These are phyloP conservation scores for Cephus runcator DNA, from an alignment of 2,888 invertebrate genomes.

Conservation along the genomic window DNA sequence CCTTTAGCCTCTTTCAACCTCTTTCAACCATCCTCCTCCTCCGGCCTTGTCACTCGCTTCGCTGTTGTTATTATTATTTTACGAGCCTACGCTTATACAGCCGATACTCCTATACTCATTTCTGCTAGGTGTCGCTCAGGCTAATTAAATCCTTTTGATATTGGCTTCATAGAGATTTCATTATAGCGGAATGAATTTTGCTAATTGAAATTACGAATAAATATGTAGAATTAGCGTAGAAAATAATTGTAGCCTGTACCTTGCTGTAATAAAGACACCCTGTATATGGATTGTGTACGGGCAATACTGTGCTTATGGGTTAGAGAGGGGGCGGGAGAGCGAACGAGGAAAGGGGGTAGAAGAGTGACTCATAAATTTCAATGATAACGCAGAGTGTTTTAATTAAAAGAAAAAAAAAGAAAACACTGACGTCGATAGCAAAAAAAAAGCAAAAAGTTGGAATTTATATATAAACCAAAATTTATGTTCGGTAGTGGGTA, in stretches of 20 bases:
- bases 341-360: not conserved
- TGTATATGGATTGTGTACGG: not conserved
- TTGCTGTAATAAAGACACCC: not conserved
- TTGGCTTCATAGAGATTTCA: not conserved
- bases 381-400: not conserved
- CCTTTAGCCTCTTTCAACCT: not conserved
- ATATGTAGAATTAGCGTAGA: not conserved
- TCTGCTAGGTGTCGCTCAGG: not conserved
- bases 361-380: not conserved
- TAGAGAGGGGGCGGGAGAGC: not conserved
- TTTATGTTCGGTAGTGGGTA: not conserved
- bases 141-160: not conserved
- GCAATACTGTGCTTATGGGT: not conserved
- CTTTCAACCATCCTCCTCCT: not conserved
- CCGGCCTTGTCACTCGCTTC: conserved; percentile 6
- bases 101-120: not conserved
- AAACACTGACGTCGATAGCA: not conserved
- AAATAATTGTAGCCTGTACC: not conserved
- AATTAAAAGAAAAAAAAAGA: not conserved
- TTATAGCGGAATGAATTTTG: not conserved
- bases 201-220: not conserved
- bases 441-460: not conserved
- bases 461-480: not conserved
- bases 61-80: not conserved
- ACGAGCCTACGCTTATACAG: not conserved